Percentiles rank a stretch among this genome's conserved stretches.
Evolutionary conservation across 2,888 invertebrate species (phyloP).

Genomic region (Drosophila affinis): DNA sequence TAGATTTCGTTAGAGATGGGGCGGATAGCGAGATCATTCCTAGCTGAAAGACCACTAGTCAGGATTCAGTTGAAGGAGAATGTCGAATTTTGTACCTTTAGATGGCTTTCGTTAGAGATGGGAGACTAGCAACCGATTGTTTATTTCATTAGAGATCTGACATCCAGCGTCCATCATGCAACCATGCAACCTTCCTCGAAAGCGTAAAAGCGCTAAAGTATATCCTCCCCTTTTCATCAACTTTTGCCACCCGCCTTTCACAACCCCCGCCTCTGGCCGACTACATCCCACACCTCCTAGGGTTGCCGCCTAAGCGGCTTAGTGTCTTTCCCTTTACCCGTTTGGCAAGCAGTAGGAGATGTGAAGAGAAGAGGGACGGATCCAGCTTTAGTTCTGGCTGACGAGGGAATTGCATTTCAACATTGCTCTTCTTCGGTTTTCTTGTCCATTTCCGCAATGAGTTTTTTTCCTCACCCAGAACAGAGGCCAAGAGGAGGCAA

Average conservation of each 20-base stretch:
- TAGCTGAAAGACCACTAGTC: neutral
- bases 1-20: neutral
- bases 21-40: neutral
- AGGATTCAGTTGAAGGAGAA: neutral
- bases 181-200: constrained; percentile 38
- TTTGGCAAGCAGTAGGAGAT: constrained; percentile 41
- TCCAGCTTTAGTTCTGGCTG: constrained; percentile 17
- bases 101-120: neutral
- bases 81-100: neutral
- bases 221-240: neutral
- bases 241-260: neutral
- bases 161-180: constrained; percentile 13
- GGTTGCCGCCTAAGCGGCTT: constrained; percentile 59
- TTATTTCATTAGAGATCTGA: neutral
- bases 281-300: constrained; percentile 24
- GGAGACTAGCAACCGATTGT: neutral
- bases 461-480: constrained; percentile 5
- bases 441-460: constrained; percentile 52
- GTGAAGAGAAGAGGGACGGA: neutral
- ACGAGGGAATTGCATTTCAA: constrained; percentile 62
- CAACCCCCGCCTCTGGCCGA: neutral
- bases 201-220: constrained; percentile 46
- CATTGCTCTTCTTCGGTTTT: constrained; percentile 36
- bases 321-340: constrained; percentile 34
- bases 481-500: neutral